Conservation (phyloP, 1,140 invertebrate genomes). For the Holotrichia oblita region DNA sequence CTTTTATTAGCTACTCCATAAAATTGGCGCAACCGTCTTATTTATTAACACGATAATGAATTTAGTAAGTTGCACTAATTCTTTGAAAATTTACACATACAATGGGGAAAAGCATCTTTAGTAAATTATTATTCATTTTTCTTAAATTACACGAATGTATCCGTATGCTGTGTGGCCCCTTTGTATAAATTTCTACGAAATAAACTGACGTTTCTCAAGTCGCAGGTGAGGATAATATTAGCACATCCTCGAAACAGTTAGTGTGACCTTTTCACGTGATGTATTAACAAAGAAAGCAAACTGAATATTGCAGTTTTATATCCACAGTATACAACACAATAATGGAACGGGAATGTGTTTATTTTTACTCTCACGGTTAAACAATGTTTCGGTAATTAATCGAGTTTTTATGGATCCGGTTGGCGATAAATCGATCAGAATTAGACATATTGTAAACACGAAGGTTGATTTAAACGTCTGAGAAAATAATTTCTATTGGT, state of each 20-base stretch:
- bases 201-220: too few relatives aligned
- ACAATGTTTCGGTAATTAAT: slow-evolving; percentile 21
- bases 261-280: neutral
- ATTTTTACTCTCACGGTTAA: slow-evolving; percentile 17
- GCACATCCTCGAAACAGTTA: neutral
- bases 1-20: too few relatives aligned
- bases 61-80: too few relatives aligned
- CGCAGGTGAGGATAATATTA: neutral
- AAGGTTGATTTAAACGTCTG: slow-evolving; percentile 16
- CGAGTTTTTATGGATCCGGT: slow-evolving; percentile 15
- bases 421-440: slow-evolving; percentile 20
- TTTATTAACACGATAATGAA: too few relatives aligned
- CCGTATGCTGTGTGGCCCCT: too few relatives aligned
- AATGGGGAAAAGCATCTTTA: too few relatives aligned
- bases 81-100: too few relatives aligned
- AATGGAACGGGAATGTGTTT: slow-evolving; percentile 3
- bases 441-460: slow-evolving; percentile 16
- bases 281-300: neutral
- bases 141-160: too few relatives aligned
- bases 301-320: neutral
- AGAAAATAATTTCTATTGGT: slow-evolving; percentile 27
- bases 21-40: too few relatives aligned
- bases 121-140: too few relatives aligned
- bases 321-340: neutral
- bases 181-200: too few relatives aligned